These are phyloP conservation scores for Eulimnadia texana DNA, from an alignment of 1,140 invertebrate species.

Conservation along the genomic window DNA sequence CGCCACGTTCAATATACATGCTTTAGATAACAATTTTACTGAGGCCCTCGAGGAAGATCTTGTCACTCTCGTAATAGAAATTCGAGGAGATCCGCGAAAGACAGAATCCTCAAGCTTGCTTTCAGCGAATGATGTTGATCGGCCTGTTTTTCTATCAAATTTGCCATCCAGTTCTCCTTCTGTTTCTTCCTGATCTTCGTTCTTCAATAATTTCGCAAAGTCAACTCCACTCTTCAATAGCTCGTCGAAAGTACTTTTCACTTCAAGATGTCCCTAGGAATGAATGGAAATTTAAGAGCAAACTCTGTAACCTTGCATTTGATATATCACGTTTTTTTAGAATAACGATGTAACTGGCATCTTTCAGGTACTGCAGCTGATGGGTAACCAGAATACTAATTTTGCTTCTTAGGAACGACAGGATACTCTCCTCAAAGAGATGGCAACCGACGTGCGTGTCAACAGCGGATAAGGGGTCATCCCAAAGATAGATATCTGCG, in stretches of 20 bases:
- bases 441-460: conserved; percentile 51
- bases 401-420: conserved; percentile 49
- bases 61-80: no score
- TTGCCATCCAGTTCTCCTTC: background rate
- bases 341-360: conserved; percentile 59
- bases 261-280: conserved; percentile 8
- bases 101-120: no score
- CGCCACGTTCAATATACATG: no score
- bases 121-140: no score
- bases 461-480: conserved; percentile 71
- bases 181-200: no score
- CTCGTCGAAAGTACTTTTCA: conserved; percentile 14
- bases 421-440: conserved; percentile 50
- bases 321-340: conserved; percentile 50
- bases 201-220: conserved; percentile 8
- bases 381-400: conserved; percentile 71
- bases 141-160: background rate
- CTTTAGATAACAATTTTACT: no score
- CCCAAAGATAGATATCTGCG: conserved; percentile 64
- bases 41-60: no score
- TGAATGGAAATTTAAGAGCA: background rate
- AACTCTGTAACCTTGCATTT: conserved; percentile 7
- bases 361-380: conserved; percentile 63
- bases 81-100: no score
- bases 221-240: conserved; percentile 9